Conservation (phyloP, 2,797 vertebrate genomes). For the Danio jaintianensis region DNA sequence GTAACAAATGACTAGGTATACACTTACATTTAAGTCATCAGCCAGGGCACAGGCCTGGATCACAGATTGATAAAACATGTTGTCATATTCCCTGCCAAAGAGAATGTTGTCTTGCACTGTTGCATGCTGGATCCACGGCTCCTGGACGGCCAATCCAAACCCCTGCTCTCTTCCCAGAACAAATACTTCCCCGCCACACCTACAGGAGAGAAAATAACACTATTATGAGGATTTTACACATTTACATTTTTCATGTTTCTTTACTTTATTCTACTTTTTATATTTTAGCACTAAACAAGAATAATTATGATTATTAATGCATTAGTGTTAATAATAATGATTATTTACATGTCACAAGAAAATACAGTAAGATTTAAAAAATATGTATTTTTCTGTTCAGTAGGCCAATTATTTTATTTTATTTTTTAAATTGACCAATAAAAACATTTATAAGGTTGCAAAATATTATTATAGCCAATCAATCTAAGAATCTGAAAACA, state of each 20-base stretch:
- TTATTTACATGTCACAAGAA: neutral
- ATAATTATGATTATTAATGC: no score
- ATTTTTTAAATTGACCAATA: neutral
- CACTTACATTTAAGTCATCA: constrained; percentile 88
- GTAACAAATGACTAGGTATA: constrained; percentile 34
- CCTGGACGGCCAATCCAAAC: constrained; percentile 90
- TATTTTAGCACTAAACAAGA: no score
- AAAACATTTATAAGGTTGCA: neutral
- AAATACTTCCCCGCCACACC: constrained; percentile 79
- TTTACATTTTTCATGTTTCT: neutral
- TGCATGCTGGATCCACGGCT: constrained; percentile 95
- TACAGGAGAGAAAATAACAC: constrained; percentile 52
- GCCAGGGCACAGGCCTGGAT: constrained; percentile 91
- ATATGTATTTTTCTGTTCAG: no score
- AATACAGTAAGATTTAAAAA: no score
- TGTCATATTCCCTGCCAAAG: constrained; percentile 87
- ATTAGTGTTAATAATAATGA: no score
- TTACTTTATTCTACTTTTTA: neutral
- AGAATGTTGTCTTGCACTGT: constrained; percentile 93
- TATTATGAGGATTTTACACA: neutral
- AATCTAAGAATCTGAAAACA: neutral
- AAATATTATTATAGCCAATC: neutral
- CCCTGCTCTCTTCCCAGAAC: constrained; percentile 82
- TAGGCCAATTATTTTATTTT: no score
- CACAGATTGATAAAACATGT: constrained; percentile 84